A percentile compares a stretch with the other conserved stretches of the same genome.
Evolutionary conservation across 2,797 vertebrate genomes (phyloP).

Genomic region (Leptodactylus fallax): DNA sequence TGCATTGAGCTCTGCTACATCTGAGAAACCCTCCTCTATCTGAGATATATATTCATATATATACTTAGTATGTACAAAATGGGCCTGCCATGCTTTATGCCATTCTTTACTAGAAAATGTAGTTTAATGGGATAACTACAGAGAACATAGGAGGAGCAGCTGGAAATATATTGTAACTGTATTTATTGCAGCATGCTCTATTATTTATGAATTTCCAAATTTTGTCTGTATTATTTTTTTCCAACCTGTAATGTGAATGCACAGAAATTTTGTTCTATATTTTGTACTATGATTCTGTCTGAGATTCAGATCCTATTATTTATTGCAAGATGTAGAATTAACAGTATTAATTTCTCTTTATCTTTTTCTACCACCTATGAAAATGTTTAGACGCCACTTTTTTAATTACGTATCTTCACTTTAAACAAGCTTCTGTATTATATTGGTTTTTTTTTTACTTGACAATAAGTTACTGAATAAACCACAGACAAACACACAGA

Average conservation of each 20-base stretch:
- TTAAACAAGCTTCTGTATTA: constrained; percentile 16
- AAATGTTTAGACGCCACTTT: neutral
- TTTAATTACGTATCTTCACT: constrained; percentile 17
- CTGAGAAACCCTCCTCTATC: no score
- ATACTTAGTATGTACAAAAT: neutral
- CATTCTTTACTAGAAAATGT: neutral
- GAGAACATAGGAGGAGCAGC: neutral
- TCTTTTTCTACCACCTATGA: constrained; percentile 10
- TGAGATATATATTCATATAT: neutral
- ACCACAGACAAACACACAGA: neutral
- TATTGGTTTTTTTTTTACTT: constrained; percentile 28
- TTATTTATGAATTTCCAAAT: constrained; percentile 20
- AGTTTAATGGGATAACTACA: neutral
- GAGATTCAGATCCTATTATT: constrained; percentile 35
- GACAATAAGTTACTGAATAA: constrained; percentile 22
- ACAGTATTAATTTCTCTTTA: constrained; percentile 33
- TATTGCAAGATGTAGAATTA: constrained; percentile 21
- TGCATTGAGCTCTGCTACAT: neutral
- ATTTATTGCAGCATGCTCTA: neutral
- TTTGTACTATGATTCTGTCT: constrained; percentile 23
- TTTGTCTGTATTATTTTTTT: constrained; percentile 23
- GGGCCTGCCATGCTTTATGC: neutral
- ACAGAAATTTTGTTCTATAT: constrained; percentile 18
- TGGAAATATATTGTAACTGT: neutral
- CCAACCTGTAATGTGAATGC: constrained; percentile 30